Evolutionary conservation across 2,888 invertebrate genomes (phyloP), one percentile per base, ranked within the genome.

Genomic region (Andrena fulva): DNA sequence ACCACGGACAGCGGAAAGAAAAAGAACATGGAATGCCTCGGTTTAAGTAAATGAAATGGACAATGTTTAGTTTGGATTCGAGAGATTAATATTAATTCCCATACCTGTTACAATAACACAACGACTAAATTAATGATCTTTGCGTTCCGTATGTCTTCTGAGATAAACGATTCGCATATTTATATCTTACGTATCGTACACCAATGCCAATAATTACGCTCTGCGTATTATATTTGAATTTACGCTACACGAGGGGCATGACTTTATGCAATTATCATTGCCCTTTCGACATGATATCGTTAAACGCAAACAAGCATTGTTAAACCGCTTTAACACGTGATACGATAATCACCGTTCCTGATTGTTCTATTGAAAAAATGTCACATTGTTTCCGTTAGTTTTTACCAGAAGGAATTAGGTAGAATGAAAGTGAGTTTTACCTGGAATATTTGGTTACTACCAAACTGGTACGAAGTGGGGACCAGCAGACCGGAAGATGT

Each of bases 371-470:
- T 27, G 68, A 52, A 56, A 33, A 27, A 63, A 24, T 62, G 29
- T 35, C 8, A 2, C 12, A 16, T 50, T 5, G 42, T 60, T 29
- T 27, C 27, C n/a, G n/a, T 20, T 60, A 35, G 31, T 16, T 35
- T 27, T 64, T 7, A 2, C 2, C 31, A 5, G 48, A 24, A 10
- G 12, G 20, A 48, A 68, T 56, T 69, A 33, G 7, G 20, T 16
- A 78, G 20, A 54, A 33, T 62, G 73, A 72, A 83, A 56, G 71
- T 7, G 20, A 73, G 83, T 92, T 94, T 94, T 94, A 96, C 96
- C 95, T 96, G 95, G 94, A 95, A 96, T 89, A 96, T 94, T 92
- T 96, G 96, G 92, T 95, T 96, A 86, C 95, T 95, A 85, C 95
- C 94, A 85, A 96, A 94, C 86, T 95, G 95, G 92, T 96, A 96